Evolutionary conservation across 2,797 vertebrate species (phyloP).

Genomic region (Pseudochirops corinnae): DNA sequence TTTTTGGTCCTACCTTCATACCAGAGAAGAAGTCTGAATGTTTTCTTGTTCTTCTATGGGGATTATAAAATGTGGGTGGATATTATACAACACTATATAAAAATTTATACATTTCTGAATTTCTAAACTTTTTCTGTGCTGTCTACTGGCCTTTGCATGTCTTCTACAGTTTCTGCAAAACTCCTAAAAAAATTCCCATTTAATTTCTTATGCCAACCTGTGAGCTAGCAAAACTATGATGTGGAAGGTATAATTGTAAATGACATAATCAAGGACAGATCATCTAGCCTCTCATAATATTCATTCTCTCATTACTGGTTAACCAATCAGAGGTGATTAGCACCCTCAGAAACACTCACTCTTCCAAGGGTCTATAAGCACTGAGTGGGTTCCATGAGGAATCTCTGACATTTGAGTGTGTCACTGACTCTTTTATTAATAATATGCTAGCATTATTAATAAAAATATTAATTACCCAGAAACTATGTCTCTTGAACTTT

Average conservation of each 20-base stretch:
- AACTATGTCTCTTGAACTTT: neutral
- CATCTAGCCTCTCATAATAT: neutral
- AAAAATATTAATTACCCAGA: neutral
- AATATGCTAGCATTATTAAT: neutral
- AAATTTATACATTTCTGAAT: neutral
- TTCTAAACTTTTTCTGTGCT: neutral
- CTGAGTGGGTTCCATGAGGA: too few relatives aligned
- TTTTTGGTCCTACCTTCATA: neutral
- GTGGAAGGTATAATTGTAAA: neutral
- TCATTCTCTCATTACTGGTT: too few relatives aligned
- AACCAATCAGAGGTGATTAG: too few relatives aligned
- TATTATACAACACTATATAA: neutral
- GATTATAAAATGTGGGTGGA: neutral
- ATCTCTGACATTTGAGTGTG: too few relatives aligned
- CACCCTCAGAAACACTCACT: too few relatives aligned
- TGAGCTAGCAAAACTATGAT: too few relatives aligned
- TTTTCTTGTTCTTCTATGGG: neutral
- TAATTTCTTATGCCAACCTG: neutral
- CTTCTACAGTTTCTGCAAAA: neutral
- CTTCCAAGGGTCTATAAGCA: too few relatives aligned
- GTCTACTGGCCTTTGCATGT: too few relatives aligned
- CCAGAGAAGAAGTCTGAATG: neutral
- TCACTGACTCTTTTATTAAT: too few relatives aligned
- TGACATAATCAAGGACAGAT: neutral
- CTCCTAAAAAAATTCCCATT: neutral